Evolutionary conservation across 2,888 invertebrate species (phyloP), one percentile per base, ranked within the genome.

Genomic region (Synanthedon myopaeformis): DNA sequence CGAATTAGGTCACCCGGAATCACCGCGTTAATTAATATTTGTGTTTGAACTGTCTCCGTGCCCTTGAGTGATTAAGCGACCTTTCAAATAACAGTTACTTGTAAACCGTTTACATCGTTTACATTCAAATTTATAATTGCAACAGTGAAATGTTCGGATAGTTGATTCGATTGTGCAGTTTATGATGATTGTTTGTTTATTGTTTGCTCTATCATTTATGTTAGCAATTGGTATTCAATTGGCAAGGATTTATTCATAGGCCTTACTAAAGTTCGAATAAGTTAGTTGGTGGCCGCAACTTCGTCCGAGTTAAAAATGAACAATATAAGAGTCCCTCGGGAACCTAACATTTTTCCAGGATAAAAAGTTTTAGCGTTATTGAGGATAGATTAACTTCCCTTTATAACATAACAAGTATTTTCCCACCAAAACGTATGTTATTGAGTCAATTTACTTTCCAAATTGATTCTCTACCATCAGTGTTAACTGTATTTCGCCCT

Each of bases 21-120:
- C 72, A 76, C 75, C 76, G 75, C 76, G 78, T 79, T 85, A 84
- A 85, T 85, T 85, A 84, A 85, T 85, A 83, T 85, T 84, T 85
- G 82, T 81, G 74, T 83, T 84, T 79, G 72, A 81, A 80, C 80
- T 79, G 80, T 79, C 82, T 77, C 75, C 74, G 68, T 78, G 79
- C 76, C 80, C 79, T 79, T 80, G 77, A 77, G 80, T 82, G 79
- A 84, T 82, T 82, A 83, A 80, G 73, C 70, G 77, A 77, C 80
- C 79, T 79, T 79, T 77, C 79, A 73, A 81, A 81, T 78, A 77
- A 75, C 76, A 72, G 74, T 80, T 79, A 76, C 69, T 72, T 73
- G 70, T 69, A 75, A 76, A 74, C 76, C 72, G 76, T 79, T 77
- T 72, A 67, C 69, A 69, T 72, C 79, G 74, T 76, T 82, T 79